Evolutionary conservation across 2,113 vertebrate species (phyloP), one percentile per base, ranked within the genome.

Genomic region (Pyxicephalus adspersus): DNA sequence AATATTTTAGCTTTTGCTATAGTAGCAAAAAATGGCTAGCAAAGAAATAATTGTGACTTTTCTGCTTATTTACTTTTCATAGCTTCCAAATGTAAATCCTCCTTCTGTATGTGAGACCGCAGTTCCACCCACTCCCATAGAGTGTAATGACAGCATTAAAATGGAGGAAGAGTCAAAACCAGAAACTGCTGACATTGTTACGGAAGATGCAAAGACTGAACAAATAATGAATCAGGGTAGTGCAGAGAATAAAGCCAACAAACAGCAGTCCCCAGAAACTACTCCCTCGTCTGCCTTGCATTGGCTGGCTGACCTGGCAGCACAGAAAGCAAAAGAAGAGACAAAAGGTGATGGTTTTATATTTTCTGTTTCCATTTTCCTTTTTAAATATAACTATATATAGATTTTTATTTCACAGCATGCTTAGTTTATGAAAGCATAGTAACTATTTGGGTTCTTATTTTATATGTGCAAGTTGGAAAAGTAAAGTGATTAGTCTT

Each of bases 321-420:
- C 98, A 0, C 97, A 98, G 67, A 99, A 99, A 86, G 95, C 96
- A 57, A 99, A 98, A 93, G 97, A 99, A 87, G 96, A 99, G 90
- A 96, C 96, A 50, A 99, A 98, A 95, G 97, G 97, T 99, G 20
- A 29, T 50, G 25, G 8, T 19, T 18, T 52, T 13, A 16, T 70
- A 17, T 17, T 8, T 1, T 13, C 11, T 5, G 1, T 20, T 38
- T 38, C 11, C 9, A 31, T 64, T 20, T 34, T 13, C 3, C 29
- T 38, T n/a, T 34, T 64, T n/a, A n/a, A n/a, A n/a, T n/a, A n/a
- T n/a, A n/a, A n/a, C n/a, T n/a, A n/a, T n/a, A n/a, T n/a, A n/a
- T n/a, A n/a, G n/a, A n/a, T n/a, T n/a, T n/a, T n/a, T n/a, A n/a
- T n/a, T n/a, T n/a, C n/a, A n/a, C n/a, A n/a, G n/a, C n/a, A n/a